These are phyloP conservation scores for Phoeniculus purpureus DNA, from an alignment of 2,797 vertebrate species.

Conservation along the genomic window DNA sequence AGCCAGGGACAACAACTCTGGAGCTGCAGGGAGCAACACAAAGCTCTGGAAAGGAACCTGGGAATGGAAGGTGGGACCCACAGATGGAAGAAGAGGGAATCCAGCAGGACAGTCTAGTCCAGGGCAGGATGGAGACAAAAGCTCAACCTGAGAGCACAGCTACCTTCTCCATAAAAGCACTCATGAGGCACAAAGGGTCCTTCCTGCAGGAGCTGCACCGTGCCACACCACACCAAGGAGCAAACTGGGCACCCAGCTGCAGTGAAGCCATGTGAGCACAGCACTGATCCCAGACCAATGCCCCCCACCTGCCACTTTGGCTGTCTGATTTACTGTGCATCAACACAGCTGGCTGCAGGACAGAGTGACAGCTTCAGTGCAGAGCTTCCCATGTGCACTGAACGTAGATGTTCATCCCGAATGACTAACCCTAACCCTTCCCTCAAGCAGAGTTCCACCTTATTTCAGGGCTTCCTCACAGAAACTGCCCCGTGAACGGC, in stretches of 20 bases:
- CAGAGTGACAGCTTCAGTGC: background rate
- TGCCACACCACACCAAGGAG: accelerated
- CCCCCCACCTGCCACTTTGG: background rate
- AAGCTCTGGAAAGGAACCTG: background rate
- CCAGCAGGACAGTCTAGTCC: background rate
- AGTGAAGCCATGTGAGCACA: background rate
- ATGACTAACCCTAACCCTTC: background rate
- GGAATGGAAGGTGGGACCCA: background rate
- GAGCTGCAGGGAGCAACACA: background rate
- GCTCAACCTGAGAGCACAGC: background rate
- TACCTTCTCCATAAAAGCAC: background rate
- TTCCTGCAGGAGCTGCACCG: accelerated
- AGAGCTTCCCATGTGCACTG: background rate
- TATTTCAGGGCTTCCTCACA: background rate
- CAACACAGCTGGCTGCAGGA: background rate
- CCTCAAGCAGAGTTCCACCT: background rate
- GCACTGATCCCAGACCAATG: background rate
- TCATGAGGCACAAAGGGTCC: background rate
- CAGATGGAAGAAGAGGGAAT: accelerated
- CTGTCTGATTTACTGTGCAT: background rate
- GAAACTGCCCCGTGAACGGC: background rate
- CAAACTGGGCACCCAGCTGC: background rate
- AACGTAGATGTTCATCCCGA: background rate
- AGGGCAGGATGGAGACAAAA: background rate
- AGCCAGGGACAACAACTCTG: background rate